phyloP scores from a whole-genome alignment of 2,888 invertebrate species.

The Crepidodera aurea region DNA sequence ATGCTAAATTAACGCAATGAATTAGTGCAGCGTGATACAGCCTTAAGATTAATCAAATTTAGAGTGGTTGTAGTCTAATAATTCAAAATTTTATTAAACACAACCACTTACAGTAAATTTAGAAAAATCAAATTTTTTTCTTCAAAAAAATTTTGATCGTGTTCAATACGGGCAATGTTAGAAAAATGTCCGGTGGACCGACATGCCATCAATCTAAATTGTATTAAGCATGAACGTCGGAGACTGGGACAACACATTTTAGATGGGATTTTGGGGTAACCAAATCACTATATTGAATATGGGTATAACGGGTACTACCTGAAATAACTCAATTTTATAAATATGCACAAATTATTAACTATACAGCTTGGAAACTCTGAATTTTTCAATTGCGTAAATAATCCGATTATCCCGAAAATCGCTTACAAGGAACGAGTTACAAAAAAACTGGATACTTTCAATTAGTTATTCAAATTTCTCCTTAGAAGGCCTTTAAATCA shows the following conservation, averaged over 20 bases:
- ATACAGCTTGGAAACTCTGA: no score
- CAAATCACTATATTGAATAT: not conserved
- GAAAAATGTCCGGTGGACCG: not conserved
- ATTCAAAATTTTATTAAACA: not conserved
- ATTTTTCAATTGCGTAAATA: no score
- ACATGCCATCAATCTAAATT: no score
- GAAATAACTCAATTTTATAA: not conserved
- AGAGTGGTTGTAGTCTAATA: not conserved
- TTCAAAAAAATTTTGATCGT: not conserved
- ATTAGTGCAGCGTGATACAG: not conserved
- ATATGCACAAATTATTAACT: not conserved
- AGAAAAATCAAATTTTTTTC: not conserved
- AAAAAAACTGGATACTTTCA: no score
- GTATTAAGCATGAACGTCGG: no score
- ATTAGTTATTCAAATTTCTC: no score
- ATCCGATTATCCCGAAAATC: no score
- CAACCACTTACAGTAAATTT: not conserved
- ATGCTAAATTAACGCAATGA: not conserved
- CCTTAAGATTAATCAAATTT: not conserved
- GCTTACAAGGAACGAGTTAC: no score
- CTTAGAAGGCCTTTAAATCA: no score
- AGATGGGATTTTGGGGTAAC: not conserved
- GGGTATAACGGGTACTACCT: not conserved
- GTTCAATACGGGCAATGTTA: not conserved
- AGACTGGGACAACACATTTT: no score